Evolutionary conservation across 2,797 vertebrate species (phyloP).

Genomic region (Petrocephalus sullivani): DNA sequence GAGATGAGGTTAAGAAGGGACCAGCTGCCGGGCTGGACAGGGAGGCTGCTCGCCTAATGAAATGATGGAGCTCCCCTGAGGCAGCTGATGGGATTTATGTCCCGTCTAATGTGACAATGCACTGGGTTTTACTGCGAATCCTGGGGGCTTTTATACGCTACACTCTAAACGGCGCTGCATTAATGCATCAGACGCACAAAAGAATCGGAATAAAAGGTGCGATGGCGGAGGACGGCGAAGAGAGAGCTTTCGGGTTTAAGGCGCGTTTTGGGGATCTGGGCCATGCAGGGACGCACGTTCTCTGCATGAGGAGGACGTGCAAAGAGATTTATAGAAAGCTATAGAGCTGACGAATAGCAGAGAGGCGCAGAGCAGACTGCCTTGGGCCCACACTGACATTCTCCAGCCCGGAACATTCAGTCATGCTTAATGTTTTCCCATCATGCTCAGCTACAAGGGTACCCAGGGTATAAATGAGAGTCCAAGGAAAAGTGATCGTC

Average conservation of each 20-base stretch:
- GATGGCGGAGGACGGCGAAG: not conserved
- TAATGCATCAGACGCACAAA: constrained; percentile 24
- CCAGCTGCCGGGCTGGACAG: constrained; percentile 29
- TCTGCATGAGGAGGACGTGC: not conserved
- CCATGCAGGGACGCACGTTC: not conserved
- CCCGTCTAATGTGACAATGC: constrained; percentile 27
- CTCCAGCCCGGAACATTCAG: constrained; percentile 37
- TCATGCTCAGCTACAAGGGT: constrained; percentile 24
- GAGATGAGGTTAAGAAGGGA: constrained; percentile 33
- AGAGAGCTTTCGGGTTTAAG: not conserved
- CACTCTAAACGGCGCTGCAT: not conserved
- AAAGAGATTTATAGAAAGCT: constrained; percentile 14
- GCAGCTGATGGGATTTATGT: constrained; percentile 28
- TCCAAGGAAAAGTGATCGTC: not conserved
- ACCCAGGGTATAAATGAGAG: constrained; percentile 9
- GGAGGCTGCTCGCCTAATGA: constrained; percentile 52
- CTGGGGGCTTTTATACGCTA: constrained; percentile 1
- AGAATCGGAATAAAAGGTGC: constrained; percentile 20
- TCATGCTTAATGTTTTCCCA: constrained; percentile 29
- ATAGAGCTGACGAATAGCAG: not conserved
- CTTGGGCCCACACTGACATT: constrained; percentile 47
- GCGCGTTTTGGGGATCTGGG: not conserved
- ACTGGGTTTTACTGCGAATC: constrained; percentile 24
- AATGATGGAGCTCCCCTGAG: constrained; percentile 45
- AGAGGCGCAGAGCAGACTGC: constrained; percentile 14